phyloP scores from a whole-genome alignment of 2,113 vertebrate genomes.

The Heptranchias perlo region DNA sequence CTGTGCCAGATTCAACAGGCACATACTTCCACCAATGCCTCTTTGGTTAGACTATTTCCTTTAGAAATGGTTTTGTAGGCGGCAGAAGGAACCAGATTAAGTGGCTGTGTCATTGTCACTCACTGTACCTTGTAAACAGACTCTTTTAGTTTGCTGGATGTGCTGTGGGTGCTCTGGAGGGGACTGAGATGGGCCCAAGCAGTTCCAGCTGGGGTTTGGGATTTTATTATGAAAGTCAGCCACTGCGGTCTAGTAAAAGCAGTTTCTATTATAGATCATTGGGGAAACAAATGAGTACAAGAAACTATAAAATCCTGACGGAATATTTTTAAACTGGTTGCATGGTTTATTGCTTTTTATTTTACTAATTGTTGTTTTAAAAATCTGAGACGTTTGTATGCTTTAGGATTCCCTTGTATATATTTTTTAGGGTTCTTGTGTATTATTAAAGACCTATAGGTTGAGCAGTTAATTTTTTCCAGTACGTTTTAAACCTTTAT shows the following conservation, averaged over 20 bases:
- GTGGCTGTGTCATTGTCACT: neutral
- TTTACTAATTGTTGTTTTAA: conserved; percentile 25
- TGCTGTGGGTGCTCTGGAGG: neutral
- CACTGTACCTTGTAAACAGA: neutral
- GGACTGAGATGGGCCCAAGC: neutral
- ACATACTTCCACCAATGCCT: too few relatives aligned
- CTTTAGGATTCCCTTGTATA: conserved; percentile 16
- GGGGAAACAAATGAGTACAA: neutral
- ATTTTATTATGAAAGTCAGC: neutral
- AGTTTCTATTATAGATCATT: neutral
- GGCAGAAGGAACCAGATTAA: neutral
- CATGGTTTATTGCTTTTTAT: conserved; percentile 31
- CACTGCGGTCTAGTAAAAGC: neutral
- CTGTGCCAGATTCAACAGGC: conserved; percentile 5
- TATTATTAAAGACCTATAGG: neutral
- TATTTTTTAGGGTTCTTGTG: neutral
- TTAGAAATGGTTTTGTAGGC: conserved; percentile 1
- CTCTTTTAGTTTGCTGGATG: neutral
- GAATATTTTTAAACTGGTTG: conserved; percentile 16
- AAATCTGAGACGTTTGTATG: conserved; percentile 2
- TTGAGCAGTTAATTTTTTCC: conserved; percentile 20
- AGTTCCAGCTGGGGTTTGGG: neutral
- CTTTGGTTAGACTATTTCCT: neutral
- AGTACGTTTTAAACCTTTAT: conserved; percentile 23
- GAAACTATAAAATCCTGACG: neutral